phyloP scores from a whole-genome alignment of 2,113 vertebrate genomes.

The Muntiacus muntjak region DNA sequence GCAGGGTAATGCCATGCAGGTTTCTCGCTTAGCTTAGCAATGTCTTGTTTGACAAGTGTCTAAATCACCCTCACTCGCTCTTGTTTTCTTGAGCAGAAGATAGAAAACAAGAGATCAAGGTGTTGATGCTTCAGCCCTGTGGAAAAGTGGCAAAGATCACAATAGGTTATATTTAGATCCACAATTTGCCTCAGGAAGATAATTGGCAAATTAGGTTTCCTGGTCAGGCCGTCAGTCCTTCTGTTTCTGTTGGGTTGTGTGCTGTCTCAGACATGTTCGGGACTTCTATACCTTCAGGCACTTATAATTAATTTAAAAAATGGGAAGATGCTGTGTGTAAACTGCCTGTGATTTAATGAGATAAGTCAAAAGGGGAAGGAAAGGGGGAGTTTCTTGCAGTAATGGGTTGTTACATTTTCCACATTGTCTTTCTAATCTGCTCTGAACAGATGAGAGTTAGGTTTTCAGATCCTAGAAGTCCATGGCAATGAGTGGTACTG shows the following conservation, averaged over 20 bases:
- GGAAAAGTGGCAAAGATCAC: slow-evolving; percentile 46
- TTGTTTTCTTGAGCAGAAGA: slow-evolving; percentile 48
- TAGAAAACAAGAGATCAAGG: slow-evolving; percentile 42
- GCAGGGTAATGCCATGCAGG: not conserved
- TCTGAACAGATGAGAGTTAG: not conserved
- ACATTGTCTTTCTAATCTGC: not conserved
- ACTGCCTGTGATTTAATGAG: slow-evolving; percentile 48
- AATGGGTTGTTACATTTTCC: slow-evolving; percentile 24
- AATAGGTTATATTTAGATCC: slow-evolving; percentile 43
- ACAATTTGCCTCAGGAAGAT: slow-evolving; percentile 39
- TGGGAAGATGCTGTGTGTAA: slow-evolving; percentile 29
- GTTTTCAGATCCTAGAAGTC: not conserved
- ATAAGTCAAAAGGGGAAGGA: slow-evolving; percentile 48
- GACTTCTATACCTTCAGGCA: slow-evolving; percentile 25
- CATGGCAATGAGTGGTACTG: not conserved
- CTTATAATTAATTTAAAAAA: slow-evolving; percentile 49
- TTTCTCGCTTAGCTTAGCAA: slow-evolving; percentile 32
- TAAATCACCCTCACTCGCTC: not conserved
- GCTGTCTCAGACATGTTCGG: not conserved
- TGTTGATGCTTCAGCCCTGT: not conserved
- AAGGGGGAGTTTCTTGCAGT: not conserved
- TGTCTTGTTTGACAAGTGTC: slow-evolving; percentile 27
- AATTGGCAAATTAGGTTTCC: slow-evolving; percentile 47
- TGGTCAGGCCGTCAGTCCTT: slow-evolving; percentile 27
- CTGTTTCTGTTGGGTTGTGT: not conserved